A percentile compares a stretch with the other conserved stretches of the same genome.
phyloP scores from a whole-genome alignment of 2,797 vertebrate genomes.

The Macropus fuliginosus region DNA sequence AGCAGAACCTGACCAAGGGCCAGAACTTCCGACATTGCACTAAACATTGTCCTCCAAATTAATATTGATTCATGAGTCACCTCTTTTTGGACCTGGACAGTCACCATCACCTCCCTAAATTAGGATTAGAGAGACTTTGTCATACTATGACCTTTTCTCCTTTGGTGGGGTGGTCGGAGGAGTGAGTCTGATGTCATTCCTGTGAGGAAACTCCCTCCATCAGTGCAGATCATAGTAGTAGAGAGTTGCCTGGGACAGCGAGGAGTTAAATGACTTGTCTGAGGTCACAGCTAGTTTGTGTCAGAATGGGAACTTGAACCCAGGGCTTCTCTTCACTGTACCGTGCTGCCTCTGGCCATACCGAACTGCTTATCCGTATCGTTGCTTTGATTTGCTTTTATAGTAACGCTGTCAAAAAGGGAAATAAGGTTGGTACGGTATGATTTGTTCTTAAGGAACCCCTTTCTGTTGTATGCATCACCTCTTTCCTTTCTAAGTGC shows the following conservation, averaged over 20 bases:
- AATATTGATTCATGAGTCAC: not conserved
- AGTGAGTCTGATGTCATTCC: not conserved
- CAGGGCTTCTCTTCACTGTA: not conserved
- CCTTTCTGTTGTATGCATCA: not conserved
- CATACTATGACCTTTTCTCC: not conserved
- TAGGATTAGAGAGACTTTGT: not conserved
- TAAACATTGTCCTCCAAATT: not conserved
- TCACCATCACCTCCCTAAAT: not conserved
- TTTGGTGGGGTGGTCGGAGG: not conserved
- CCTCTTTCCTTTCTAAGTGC: not conserved
- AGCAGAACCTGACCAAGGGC: not conserved
- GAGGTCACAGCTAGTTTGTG: not conserved
- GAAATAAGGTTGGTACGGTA: not conserved
- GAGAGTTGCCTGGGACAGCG: not conserved
- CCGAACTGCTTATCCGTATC: not conserved
- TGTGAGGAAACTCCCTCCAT: not conserved
- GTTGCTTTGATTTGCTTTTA: not conserved
- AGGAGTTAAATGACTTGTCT: not conserved
- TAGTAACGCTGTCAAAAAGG: not conserved
- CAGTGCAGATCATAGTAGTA: not conserved
- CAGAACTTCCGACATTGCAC: not conserved
- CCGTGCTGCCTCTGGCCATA: not conserved
- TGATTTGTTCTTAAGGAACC: not conserved
- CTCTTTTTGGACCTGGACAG: not conserved
- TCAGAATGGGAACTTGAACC: not conserved